phyloP scores from a whole-genome alignment of 2,888 invertebrate genomes.

The Pyrrhosoma nymphula region DNA sequence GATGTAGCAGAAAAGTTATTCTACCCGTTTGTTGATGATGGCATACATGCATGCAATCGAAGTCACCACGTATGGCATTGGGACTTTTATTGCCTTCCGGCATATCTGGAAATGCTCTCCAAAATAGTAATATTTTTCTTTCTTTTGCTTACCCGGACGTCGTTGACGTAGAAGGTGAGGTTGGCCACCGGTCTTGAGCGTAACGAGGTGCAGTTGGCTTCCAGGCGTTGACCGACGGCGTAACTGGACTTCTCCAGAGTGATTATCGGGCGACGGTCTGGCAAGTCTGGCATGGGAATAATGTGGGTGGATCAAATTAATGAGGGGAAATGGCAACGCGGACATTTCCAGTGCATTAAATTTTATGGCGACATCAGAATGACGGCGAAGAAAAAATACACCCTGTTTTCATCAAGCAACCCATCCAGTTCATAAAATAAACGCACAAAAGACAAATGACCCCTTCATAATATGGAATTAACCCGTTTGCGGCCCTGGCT shows the following conservation, averaged over 20 bases:
- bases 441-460: not conserved
- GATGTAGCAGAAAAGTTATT: no score
- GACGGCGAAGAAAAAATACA: not conserved
- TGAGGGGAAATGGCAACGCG: not conserved
- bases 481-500: not conserved
- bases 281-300: conserved; percentile 82
- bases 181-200: conserved; percentile 87
- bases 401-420: not conserved
- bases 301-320: not conserved
- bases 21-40: no score
- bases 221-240: conserved; percentile 86
- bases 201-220: conserved; percentile 89
- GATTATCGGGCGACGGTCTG: conserved; percentile 84
- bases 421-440: not conserved
- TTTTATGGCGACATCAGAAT: not conserved
- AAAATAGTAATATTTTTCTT: not conserved
- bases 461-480: not conserved
- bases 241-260: conserved; percentile 87
- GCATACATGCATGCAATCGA: no score
- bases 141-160: conserved; percentile 84
- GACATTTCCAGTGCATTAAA: not conserved
- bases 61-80: no score
- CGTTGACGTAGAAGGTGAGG: conserved; percentile 88
- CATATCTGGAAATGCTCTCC: not conserved
- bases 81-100: not conserved